These are phyloP conservation scores for Seison nebaliae DNA, from an alignment of 1,140 invertebrate species.

Conservation along the genomic window DNA sequence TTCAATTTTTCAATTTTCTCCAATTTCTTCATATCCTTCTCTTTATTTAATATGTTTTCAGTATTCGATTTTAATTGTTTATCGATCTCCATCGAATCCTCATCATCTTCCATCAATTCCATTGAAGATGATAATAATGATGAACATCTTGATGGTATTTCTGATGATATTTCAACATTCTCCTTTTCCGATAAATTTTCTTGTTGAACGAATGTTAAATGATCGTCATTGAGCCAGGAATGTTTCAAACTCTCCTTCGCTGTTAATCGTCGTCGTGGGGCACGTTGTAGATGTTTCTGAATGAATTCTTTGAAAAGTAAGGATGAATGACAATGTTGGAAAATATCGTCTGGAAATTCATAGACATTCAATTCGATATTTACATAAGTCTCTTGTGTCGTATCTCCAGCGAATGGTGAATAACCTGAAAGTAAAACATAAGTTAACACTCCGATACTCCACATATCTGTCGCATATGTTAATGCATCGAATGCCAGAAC, in stretches of 20 bases:
- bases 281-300: constrained; percentile 28
- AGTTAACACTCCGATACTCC: constrained; percentile 48
- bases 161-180: no score
- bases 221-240: constrained; percentile 42
- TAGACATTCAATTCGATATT: constrained; percentile 34
- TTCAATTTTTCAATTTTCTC: no score
- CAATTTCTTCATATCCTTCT: no score
- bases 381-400: constrained; percentile 33
- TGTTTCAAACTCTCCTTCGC: constrained; percentile 37
- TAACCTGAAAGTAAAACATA: constrained; percentile 42
- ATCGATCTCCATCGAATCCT: no score
- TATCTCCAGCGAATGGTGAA: constrained; percentile 26
- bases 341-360: constrained; percentile 33
- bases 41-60: no score
- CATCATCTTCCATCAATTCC: no score
- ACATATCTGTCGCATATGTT: constrained; percentile 56
- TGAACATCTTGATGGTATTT: no score
- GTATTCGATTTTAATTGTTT: no score
- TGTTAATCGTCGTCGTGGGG: constrained; percentile 35
- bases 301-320: constrained; percentile 36
- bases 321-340: constrained; percentile 30
- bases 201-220: no score
- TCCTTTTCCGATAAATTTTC: no score
- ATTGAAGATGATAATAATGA: no score
- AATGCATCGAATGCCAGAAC: constrained; percentile 69